Conservation (phyloP, 2,888 invertebrate species). For the Plutella xylostella region DNA sequence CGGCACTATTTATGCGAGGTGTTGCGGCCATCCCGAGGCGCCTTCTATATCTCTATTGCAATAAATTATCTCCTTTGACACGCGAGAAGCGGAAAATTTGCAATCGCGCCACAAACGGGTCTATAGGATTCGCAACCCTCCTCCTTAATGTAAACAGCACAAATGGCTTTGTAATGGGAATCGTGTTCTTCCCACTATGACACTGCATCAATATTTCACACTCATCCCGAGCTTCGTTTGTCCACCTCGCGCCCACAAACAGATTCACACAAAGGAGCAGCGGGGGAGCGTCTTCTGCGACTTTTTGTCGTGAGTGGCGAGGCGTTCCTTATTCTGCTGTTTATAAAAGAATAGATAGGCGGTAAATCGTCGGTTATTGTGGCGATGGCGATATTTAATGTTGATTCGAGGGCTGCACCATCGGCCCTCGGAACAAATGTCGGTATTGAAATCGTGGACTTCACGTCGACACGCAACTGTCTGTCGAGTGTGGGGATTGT, state of each 20-base stretch:
- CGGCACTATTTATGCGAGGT: slow-evolving; percentile 50
- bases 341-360: slow-evolving; percentile 65
- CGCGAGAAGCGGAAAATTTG: slow-evolving; percentile 59
- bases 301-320: slow-evolving; percentile 64
- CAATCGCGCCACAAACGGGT: slow-evolving; percentile 40
- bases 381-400: slow-evolving; percentile 55
- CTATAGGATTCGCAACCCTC: slow-evolving; percentile 37
- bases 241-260: slow-evolving; percentile 54
- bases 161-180: slow-evolving; percentile 60
- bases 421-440: slow-evolving; percentile 42
- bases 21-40: slow-evolving; percentile 43
- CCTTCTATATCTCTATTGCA: slow-evolving; percentile 57
- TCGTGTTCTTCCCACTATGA: slow-evolving; percentile 47
- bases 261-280: slow-evolving; percentile 52
- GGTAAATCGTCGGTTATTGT: slow-evolving; percentile 65
- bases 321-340: slow-evolving; percentile 52
- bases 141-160: slow-evolving; percentile 56
- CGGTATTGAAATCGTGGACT: slow-evolving; percentile 51
- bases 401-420: slow-evolving; percentile 45
- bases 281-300: slow-evolving; percentile 56
- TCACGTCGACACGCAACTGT: slow-evolving; percentile 57
- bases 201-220: slow-evolving; percentile 56
- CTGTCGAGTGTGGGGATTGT: slow-evolving; percentile 33
- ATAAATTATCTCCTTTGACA: slow-evolving; percentile 61
- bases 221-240: slow-evolving; percentile 53